Percentiles rank a stretch among this genome's conserved stretches.
Conservation (phyloP, 2,113 vertebrate species). For the Aldabrachelys gigantea region DNA sequence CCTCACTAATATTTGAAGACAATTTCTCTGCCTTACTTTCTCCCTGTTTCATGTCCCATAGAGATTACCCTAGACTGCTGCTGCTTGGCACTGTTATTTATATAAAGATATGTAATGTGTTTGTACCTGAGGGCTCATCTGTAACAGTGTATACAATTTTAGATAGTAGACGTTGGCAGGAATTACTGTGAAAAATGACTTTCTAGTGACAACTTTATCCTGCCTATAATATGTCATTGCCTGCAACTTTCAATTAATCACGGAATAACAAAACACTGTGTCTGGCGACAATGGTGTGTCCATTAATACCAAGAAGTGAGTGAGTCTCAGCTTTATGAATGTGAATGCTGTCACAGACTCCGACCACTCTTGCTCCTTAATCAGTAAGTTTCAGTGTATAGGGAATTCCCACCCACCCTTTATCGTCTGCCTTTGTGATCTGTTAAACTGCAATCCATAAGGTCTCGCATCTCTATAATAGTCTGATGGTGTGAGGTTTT, state of each 20-base stretch:
- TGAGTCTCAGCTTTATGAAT: slow-evolving; percentile 40
- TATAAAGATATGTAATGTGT: slow-evolving; percentile 72
- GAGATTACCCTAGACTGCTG: slow-evolving; percentile 62
- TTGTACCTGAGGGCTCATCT: slow-evolving; percentile 64
- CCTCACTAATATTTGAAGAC: slow-evolving; percentile 68
- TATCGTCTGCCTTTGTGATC: slow-evolving; percentile 35
- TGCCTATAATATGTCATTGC: slow-evolving; percentile 73
- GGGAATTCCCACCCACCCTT: slow-evolving; percentile 21
- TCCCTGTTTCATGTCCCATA: slow-evolving; percentile 44
- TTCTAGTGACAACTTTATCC: slow-evolving; percentile 70
- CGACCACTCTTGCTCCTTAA: slow-evolving; percentile 56
- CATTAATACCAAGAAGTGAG: slow-evolving; percentile 51
- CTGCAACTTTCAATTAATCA: slow-evolving; percentile 76
- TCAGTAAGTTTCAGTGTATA: slow-evolving; percentile 45
- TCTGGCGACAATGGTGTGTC: slow-evolving; percentile 41
- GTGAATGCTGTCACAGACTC: slow-evolving; percentile 3
- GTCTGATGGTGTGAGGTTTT: slow-evolving; percentile 23
- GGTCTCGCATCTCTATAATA: slow-evolving; percentile 16
- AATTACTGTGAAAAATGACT: slow-evolving; percentile 72
- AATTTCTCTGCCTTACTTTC: slow-evolving; percentile 46
- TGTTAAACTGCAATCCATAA: slow-evolving; percentile 67
- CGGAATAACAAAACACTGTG: slow-evolving; percentile 58
- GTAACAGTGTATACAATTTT: slow-evolving; percentile 55
- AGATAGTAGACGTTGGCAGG: slow-evolving; percentile 61
- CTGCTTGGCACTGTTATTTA: slow-evolving; percentile 74